phyloP scores from a whole-genome alignment of 2,888 invertebrate species.

The Fissipunctia ypsillon region DNA sequence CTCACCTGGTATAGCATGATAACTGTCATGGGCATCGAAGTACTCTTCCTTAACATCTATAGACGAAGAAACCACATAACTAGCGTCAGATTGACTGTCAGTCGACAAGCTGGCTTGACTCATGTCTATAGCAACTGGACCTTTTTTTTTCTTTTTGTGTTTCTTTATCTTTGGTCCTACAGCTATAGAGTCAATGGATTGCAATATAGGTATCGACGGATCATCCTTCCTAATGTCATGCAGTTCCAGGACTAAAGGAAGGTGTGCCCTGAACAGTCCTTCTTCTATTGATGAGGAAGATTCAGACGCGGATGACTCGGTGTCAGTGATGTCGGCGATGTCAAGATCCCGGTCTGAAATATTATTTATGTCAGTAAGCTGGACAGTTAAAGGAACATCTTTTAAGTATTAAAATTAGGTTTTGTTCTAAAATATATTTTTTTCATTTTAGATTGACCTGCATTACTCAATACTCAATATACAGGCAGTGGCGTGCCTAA shows the following conservation, averaged over 20 bases:
- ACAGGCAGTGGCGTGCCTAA: no score
- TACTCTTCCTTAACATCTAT: conserved; percentile 76
- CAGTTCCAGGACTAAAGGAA: conserved; percentile 75
- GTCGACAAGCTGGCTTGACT: conserved; percentile 67
- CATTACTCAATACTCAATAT: not conserved
- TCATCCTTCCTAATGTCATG: conserved; percentile 76
- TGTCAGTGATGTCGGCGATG: conserved; percentile 57
- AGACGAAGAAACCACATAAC: conserved; percentile 59
- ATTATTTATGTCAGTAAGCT: not conserved
- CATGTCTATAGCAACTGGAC: conserved; percentile 40
- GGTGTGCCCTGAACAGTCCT: conserved; percentile 65
- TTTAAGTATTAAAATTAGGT: not conserved
- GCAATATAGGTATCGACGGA: conserved; percentile 41
- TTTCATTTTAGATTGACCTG: not conserved
- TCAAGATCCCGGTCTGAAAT: conserved; percentile 57
- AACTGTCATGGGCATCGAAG: conserved; percentile 82
- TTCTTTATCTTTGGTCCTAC: conserved; percentile 65
- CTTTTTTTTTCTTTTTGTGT: conserved; percentile 72
- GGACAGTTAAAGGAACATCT: not conserved
- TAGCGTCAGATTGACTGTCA: conserved; percentile 70
- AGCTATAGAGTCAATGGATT: not conserved
- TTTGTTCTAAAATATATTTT: not conserved
- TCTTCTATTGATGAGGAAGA: conserved; percentile 64
- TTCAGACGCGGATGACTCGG: conserved; percentile 67
- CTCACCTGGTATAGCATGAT: conserved; percentile 75